Conservation (phyloP, 1,140 invertebrate genomes). For the Octopus sinensis region DNA sequence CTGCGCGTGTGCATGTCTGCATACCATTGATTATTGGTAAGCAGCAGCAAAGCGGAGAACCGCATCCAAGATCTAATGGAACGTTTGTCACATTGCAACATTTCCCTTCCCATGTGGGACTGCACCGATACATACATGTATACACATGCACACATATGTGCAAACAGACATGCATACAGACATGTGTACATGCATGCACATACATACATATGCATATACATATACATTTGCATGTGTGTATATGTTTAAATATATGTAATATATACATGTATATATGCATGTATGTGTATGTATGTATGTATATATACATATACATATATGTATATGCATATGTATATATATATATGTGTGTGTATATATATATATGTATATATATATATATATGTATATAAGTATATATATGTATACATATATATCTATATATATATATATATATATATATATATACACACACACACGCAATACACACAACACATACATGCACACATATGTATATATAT, state of each 20-base stretch:
- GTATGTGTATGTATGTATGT: background rate
- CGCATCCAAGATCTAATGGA: too few species aligned
- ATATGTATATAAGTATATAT: too few species aligned
- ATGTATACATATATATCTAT: too few species aligned
- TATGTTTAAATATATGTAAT: background rate
- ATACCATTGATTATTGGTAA: too few species aligned
- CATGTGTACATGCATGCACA: background rate
- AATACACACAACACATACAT: too few species aligned
- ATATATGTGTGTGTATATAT: background rate
- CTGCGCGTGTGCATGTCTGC: background rate
- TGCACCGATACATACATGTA: background rate
- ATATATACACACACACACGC: background rate
- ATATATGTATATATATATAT: background rate
- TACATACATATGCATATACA: background rate
- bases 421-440: constrained; percentile 16
- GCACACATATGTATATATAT: too few species aligned
- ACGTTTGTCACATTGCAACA: too few species aligned
- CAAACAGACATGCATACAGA: background rate
- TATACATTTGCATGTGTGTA: background rate
- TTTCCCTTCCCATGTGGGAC: too few species aligned
- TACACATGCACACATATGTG: background rate
- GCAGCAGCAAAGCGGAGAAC: too few species aligned
- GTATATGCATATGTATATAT: too few species aligned
- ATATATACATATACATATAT: too few species aligned
- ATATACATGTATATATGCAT: constrained; percentile 13